Evolutionary conservation across 2,888 invertebrate species (phyloP), one percentile per base, ranked within the genome.

Genomic region (Drosophila borealis): DNA sequence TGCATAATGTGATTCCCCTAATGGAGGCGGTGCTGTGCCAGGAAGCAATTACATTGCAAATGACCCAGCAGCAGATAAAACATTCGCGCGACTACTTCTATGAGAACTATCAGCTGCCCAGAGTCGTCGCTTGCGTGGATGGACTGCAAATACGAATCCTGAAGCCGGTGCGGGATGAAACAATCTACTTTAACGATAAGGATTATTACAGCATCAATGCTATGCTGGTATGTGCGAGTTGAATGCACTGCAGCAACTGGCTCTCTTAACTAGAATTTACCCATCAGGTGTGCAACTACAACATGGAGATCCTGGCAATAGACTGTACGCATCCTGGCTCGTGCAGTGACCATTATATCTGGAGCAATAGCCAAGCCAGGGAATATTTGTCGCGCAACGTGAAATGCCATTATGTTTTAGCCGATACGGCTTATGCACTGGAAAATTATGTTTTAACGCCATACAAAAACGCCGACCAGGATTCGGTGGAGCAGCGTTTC

Each of bases 231-330:
- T 1, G 37, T 14, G 19, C 4, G 3, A 14, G 37, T 1, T 6
- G 6, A 6, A 10, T 3, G n/a, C 21, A 39, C 13, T 19, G 3
- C 5, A 13, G 19, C 39, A 17, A 19, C 11, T 13, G 37, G 5
- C n/a, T 1, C 4, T 13, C 10, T 10, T 51, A 17, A 8, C 8
- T 4, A 21, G 19, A 13, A 49, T 17, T 21, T 19, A 4, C 1
- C 8, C 19, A 21, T n/a, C 14, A 51, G 51, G 4, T 61, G 10
- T 14, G 44, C 36, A 60, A 51, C 11, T 29, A 11, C 17, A 51
- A 60, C 9, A 44, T 19, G 29, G 36, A 51, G 29, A 37, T 60
- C 17, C 10, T 51, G 51, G 51, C 51, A 1, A 9, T 59, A 13
- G 36, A 60, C 19, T 17, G 5, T 3, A 33, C 49, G 0, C 21